Percentiles rank a stretch among this genome's conserved stretches.
These are phyloP conservation scores for Agrotis exclamationis DNA, from an alignment of 2,888 invertebrate genomes.

Conservation along the genomic window DNA sequence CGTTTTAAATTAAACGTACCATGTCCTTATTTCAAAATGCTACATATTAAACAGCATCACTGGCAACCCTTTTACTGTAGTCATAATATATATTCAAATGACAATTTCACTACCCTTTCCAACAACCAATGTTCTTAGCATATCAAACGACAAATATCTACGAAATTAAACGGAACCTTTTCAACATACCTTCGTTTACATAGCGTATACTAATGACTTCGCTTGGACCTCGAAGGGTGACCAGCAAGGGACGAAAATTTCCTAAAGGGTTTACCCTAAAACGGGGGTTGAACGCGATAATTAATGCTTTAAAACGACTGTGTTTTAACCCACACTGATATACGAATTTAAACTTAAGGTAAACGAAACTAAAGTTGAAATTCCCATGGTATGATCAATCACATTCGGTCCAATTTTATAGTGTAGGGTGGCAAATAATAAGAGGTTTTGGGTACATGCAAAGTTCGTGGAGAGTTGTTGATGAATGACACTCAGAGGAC, in stretches of 20 bases:
- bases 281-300: constrained; percentile 86
- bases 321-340: constrained; percentile 68
- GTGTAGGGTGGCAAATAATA: constrained; percentile 89
- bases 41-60: constrained; percentile 18
- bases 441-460: constrained; percentile 87
- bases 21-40: constrained; percentile 9
- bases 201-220: constrained; percentile 86
- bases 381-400: constrained; percentile 59
- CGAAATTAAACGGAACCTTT: constrained; percentile 82
- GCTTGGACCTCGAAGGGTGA: constrained; percentile 87
- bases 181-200: constrained; percentile 85
- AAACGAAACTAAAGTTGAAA: constrained; percentile 59
- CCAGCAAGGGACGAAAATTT: constrained; percentile 89
- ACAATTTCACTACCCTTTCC: constrained; percentile 51
- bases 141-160: constrained; percentile 74
- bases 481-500: constrained; percentile 91
- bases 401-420: constrained; percentile 89
- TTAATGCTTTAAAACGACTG: constrained; percentile 88
- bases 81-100: constrained; percentile 63
- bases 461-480: constrained; percentile 88
- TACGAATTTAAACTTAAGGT: constrained; percentile 67
- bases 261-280: constrained; percentile 90
- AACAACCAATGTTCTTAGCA: constrained; percentile 66
- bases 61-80: constrained; percentile 43
- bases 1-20: constrained; percentile 30